Conservation (phyloP, 2,888 invertebrate genomes). For the Eupelmus urozonus region DNA sequence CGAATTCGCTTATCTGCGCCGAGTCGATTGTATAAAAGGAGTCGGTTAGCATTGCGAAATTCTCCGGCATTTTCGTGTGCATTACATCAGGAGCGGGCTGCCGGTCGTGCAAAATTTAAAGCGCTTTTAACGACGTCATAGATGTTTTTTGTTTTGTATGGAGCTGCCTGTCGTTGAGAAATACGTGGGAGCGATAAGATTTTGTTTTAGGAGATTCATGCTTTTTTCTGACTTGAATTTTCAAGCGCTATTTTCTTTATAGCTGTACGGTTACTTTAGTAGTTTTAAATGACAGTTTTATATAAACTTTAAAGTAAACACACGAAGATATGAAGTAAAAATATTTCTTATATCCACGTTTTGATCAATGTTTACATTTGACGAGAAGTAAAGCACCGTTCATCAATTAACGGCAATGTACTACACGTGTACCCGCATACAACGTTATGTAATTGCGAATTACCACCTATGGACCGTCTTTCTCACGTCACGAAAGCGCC, state of each 20-base stretch:
- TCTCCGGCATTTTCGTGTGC: not conserved
- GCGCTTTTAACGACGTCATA: conserved; percentile 2
- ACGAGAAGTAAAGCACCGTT: not conserved
- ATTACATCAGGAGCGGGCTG: conserved; percentile 19
- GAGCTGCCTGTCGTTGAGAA: not conserved
- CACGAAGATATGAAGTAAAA: too few relatives aligned
- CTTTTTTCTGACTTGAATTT: too few relatives aligned
- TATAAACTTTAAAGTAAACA: too few relatives aligned
- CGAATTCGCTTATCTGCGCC: conserved; percentile 39
- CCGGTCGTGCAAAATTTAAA: conserved; percentile 11
- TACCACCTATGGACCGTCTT: not conserved
- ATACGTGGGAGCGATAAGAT: too few relatives aligned
- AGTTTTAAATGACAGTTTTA: too few relatives aligned
- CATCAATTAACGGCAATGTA: not conserved
- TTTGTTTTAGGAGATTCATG: too few relatives aligned
- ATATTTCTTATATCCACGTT: too few relatives aligned
- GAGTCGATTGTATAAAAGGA: not conserved
- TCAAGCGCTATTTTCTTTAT: too few relatives aligned
- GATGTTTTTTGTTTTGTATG: not conserved
- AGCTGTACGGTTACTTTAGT: too few relatives aligned
- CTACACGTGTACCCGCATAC: too few relatives aligned
- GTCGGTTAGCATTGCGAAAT: not conserved
- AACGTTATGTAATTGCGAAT: not conserved
- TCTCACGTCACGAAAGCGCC: not conserved
- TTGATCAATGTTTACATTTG: not conserved